Percentiles rank a stretch among this genome's conserved stretches.
Conservation (phyloP, 2,888 invertebrate genomes). For the Dynastes tityus region DNA sequence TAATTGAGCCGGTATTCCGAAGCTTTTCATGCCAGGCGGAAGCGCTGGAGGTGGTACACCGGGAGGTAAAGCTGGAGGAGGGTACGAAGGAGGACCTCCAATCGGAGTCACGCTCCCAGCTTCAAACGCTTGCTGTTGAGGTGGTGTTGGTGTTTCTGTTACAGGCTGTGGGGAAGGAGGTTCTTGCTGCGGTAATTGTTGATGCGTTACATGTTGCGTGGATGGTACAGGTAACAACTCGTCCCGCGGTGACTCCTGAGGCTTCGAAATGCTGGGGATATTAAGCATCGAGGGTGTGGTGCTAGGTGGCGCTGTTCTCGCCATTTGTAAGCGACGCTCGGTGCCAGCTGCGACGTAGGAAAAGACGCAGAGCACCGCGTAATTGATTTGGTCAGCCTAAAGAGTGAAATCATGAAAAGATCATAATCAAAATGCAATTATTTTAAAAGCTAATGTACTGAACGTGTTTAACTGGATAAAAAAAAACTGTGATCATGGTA, state of each 20-base stretch:
- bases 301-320: conserved; percentile 59
- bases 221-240: conserved; percentile 55
- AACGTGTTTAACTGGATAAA: too few relatives aligned
- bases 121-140: conserved; percentile 58
- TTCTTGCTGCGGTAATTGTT: conserved; percentile 45
- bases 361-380: conserved; percentile 99
- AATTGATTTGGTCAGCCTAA: conserved; percentile 99
- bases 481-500: conserved; percentile 51
- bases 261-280: conserved; percentile 43
- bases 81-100: conserved; percentile 67
- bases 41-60: conserved; percentile 68
- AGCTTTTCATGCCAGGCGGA: conserved; percentile 63
- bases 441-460: too few relatives aligned
- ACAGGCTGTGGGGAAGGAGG: conserved; percentile 22
- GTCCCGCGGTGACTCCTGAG: conserved; percentile 55
- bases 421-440: too few relatives aligned
- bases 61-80: conserved; percentile 68
- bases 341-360: conserved; percentile 97
- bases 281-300: conserved; percentile 45
- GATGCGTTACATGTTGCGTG: conserved; percentile 54
- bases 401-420: too few relatives aligned
- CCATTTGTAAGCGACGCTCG: conserved; percentile 75
- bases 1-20: conserved; percentile 64
- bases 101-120: conserved; percentile 66
- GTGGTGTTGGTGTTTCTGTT: conserved; percentile 30